These are phyloP conservation scores for Ornithoptera alexandrae DNA, from an alignment of 2,888 invertebrate genomes.

Conservation along the genomic window DNA sequence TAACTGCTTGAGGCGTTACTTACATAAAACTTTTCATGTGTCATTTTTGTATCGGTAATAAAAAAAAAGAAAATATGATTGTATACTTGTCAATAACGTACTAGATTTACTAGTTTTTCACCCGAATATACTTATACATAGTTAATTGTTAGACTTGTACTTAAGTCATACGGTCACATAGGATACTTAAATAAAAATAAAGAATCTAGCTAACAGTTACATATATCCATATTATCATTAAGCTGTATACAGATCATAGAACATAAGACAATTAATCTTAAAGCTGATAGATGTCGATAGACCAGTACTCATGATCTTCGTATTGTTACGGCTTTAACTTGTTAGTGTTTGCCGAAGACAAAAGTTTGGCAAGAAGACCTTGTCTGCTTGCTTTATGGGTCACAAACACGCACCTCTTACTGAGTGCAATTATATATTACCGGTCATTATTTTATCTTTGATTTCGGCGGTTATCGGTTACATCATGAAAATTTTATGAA, in stretches of 20 bases:
- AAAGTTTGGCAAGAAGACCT: constrained; percentile 63
- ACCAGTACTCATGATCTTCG: constrained; percentile 1
- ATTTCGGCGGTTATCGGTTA: constrained; percentile 57
- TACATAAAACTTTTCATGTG: too few relatives aligned
- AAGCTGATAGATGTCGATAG: constrained; percentile 15
- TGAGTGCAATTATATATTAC: constrained; percentile 68
- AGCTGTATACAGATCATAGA: background rate
- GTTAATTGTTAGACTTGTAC: too few relatives aligned
- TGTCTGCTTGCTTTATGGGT: constrained; percentile 58
- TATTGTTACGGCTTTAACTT: constrained; percentile 43
- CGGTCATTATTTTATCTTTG: constrained; percentile 64
- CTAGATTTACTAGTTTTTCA: too few relatives aligned
- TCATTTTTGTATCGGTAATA: too few relatives aligned
- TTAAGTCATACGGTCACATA: too few relatives aligned
- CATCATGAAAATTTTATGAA: constrained; percentile 39
- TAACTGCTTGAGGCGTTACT: too few relatives aligned
- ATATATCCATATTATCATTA: background rate
- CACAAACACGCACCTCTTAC: constrained; percentile 59
- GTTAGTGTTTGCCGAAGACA: constrained; percentile 42
- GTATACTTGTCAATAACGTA: too few relatives aligned
- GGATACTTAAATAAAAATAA: background rate
- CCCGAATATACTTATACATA: too few relatives aligned
- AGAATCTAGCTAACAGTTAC: background rate
- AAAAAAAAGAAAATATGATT: too few relatives aligned
- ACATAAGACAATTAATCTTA: constrained; percentile 15